phyloP scores from a whole-genome alignment of 2,113 vertebrate genomes.

The Sciurus niger region DNA sequence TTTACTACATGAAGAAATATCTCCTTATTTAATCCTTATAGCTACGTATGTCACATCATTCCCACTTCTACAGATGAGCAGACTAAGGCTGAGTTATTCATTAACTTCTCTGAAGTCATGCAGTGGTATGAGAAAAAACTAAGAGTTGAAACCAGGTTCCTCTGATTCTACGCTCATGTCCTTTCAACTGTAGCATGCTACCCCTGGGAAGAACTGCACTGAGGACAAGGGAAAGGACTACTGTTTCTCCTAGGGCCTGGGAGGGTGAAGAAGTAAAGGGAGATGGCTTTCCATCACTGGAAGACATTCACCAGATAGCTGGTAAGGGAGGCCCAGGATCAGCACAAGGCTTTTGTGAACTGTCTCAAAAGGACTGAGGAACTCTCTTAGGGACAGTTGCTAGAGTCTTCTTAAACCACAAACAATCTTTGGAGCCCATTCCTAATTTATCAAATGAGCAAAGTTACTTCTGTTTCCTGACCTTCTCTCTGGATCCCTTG shows the following conservation, averaged over 20 bases:
- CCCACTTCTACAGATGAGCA: constrained; percentile 45
- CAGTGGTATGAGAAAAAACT: not conserved
- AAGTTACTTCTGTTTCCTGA: not conserved
- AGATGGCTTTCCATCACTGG: not conserved
- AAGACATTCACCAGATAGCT: not conserved
- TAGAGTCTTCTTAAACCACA: not conserved
- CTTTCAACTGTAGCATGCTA: rapidly evolving
- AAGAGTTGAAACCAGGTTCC: not conserved
- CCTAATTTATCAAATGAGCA: not conserved
- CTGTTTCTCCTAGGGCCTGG: not conserved
- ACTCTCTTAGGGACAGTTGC: too few relatives aligned
- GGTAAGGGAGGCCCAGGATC: not conserved
- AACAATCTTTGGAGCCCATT: not conserved
- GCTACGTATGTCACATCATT: not conserved
- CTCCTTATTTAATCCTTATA: not conserved
- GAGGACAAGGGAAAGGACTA: not conserved
- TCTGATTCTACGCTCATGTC: not conserved
- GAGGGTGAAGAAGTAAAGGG: not conserved
- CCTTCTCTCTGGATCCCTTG: not conserved
- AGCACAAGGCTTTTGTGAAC: not conserved
- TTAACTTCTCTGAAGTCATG: constrained; percentile 28
- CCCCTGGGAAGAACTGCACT: not conserved
- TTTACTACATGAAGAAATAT: not conserved
- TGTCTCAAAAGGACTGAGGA: not conserved
- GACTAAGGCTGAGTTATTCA: constrained; percentile 22